phyloP scores from a whole-genome alignment of 2,797 vertebrate genomes.

The Sternotherus odoratus region DNA sequence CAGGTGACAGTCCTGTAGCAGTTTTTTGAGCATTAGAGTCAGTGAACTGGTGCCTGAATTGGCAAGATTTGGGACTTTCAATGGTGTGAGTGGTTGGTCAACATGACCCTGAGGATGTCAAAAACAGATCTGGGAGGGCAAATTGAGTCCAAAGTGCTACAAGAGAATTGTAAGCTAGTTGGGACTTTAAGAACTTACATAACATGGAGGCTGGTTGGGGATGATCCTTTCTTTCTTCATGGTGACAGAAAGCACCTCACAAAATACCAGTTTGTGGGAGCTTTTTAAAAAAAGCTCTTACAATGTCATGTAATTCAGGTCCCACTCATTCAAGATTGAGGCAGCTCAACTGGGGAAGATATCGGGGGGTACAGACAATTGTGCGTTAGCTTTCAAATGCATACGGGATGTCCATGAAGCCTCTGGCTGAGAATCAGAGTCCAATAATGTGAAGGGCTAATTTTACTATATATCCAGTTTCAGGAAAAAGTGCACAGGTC shows the following conservation, averaged over 20 bases:
- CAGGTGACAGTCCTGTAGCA: neutral
- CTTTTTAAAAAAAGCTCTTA: neutral
- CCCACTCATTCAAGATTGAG: neutral
- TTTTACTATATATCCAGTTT: neutral
- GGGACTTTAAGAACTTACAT: neutral
- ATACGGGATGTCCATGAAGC: neutral
- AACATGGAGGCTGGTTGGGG: neutral
- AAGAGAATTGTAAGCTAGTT: neutral
- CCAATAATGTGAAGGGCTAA: neutral
- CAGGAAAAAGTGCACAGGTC: neutral
- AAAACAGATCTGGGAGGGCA: neutral
- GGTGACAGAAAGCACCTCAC: neutral
- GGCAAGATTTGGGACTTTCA: neutral
- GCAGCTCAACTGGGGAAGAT: neutral
- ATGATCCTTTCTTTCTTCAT: neutral
- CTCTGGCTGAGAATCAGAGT: neutral
- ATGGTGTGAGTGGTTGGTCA: neutral
- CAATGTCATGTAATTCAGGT: neutral
- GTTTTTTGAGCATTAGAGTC: neutral
- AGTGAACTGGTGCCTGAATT: neutral
- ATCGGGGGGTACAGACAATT: neutral
- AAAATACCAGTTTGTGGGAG: neutral
- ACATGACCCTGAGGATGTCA: neutral
- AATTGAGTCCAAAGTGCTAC: neutral
- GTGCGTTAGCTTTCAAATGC: neutral